Conservation (phyloP, 2,113 vertebrate genomes). For the Otus sunia region DNA sequence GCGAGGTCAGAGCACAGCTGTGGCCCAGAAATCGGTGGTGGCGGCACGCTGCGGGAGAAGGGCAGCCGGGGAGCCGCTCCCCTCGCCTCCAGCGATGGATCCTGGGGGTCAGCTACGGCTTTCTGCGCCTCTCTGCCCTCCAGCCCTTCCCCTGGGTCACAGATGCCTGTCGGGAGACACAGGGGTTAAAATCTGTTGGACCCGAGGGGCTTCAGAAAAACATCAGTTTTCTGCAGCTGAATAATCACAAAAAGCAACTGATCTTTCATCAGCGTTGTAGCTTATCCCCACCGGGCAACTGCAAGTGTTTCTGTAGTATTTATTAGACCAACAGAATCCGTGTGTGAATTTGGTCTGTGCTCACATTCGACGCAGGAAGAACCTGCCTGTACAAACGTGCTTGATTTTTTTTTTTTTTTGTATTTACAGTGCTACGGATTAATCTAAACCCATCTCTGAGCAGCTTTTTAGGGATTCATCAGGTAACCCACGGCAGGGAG, state of each 20-base stretch:
- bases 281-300: neutral
- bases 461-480: neutral
- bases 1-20: slow-evolving; percentile 21
- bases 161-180: accelerated
- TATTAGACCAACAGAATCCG: accelerated
- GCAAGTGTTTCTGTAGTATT: neutral
- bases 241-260: neutral
- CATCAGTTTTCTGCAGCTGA: neutral
- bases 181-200: neutral
- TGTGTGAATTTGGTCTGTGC: no score
- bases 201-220: neutral
- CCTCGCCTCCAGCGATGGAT: accelerated
- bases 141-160: accelerated
- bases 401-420: neutral
- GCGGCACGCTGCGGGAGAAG: neutral
- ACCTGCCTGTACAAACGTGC: accelerated
- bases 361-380: accelerated
- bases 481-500: neutral
- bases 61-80: accelerated
- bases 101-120: accelerated
- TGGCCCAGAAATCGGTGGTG: neutral
- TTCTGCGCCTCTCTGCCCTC: neutral
- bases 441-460: neutral
- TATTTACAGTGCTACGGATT: neutral
- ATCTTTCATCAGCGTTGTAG: neutral